Conservation (phyloP, 2,113 vertebrate genomes). For the Odobenus rosmarus region DNA sequence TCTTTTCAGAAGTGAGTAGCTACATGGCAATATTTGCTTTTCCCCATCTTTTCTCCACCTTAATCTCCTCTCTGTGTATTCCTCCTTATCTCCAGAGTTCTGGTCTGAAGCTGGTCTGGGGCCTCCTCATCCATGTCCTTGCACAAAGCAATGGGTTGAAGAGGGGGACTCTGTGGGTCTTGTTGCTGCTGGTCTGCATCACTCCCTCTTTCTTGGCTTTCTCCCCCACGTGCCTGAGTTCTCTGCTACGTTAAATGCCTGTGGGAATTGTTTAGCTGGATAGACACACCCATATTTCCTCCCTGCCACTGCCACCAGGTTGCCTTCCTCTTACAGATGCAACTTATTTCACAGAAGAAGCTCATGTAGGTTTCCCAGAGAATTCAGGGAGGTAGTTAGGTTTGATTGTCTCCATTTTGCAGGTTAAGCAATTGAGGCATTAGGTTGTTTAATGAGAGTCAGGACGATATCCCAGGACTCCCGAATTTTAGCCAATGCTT, state of each 20-base stretch:
- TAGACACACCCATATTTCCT: not conserved
- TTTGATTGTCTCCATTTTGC: not conserved
- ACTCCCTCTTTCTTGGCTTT: not conserved
- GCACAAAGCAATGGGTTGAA: not conserved
- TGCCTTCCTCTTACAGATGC: not conserved
- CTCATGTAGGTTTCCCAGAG: not conserved
- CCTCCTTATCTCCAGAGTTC: not conserved
- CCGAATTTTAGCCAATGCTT: not conserved
- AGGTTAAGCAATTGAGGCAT: not conserved
- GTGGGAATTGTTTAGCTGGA: not conserved
- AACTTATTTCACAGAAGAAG: not conserved
- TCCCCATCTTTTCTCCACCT: not conserved
- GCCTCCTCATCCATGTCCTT: not conserved
- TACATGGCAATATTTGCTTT: not conserved
- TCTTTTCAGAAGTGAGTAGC: not conserved
- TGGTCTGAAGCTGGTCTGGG: not conserved
- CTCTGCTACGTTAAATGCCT: not conserved
- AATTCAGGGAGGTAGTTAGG: not conserved
- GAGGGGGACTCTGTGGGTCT: not conserved
- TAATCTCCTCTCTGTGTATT: not conserved
- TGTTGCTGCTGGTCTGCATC: fast-evolving
- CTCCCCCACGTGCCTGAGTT: not conserved
- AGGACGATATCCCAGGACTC: not conserved
- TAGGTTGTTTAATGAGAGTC: not conserved
- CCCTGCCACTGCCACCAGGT: not conserved